Percentiles rank a stretch among this genome's conserved stretches.
Conservation (phyloP, 2,797 vertebrate species). For the Neomorphus geoffroyi region DNA sequence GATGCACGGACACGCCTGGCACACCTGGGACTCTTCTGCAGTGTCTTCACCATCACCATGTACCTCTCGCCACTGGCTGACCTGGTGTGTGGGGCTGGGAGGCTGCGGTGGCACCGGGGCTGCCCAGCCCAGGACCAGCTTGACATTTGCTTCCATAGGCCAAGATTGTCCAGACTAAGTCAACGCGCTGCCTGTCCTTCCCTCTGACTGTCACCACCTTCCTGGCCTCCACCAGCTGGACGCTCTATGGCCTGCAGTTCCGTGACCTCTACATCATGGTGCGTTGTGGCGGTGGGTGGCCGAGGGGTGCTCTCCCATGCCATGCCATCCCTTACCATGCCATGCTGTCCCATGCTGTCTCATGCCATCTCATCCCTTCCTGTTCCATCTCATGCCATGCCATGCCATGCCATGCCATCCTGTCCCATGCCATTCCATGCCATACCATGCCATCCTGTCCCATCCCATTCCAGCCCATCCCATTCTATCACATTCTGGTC, state of each 20-base stretch:
- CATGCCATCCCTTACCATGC: too few relatives aligned
- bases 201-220: constrained; percentile 89
- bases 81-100: constrained; percentile 74
- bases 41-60: constrained; percentile 90
- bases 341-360: background rate
- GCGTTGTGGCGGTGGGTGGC: background rate
- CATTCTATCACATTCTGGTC: too few relatives aligned
- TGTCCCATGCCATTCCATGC: background rate
- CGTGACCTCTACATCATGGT: constrained; percentile 87
- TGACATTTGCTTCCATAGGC: constrained; percentile 66
- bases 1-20: constrained; percentile 64
- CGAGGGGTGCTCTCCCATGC: rapidly evolving
- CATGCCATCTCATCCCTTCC: background rate
- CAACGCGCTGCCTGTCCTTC: constrained; percentile 88
- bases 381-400: too few relatives aligned
- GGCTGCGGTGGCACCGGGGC: rapidly evolving
- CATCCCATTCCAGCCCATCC: too few relatives aligned
- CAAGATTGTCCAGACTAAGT: constrained; percentile 82
- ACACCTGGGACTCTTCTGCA: constrained; percentile 89
- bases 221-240: constrained; percentile 90
- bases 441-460: too few relatives aligned
- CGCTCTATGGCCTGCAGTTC: constrained; percentile 86
- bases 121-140: background rate
- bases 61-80: constrained; percentile 90
- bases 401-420: background rate